Evolutionary conservation across 2,113 vertebrate genomes (phyloP), one percentile per base, ranked within the genome.

Genomic region (Oncorhynchus keta): DNA sequence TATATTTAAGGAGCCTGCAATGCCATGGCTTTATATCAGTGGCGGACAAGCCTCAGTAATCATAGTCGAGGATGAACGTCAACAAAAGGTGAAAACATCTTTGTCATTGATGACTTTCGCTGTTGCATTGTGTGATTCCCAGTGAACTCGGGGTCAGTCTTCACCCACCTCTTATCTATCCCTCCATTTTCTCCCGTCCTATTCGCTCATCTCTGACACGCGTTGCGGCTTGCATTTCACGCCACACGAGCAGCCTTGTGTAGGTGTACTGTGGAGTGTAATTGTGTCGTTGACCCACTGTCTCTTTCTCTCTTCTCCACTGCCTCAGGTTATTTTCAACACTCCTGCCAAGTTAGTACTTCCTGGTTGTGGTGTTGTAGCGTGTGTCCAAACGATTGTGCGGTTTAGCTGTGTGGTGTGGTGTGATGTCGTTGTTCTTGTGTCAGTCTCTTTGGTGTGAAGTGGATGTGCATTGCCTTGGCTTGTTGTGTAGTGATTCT

Each of bases 331-430:
- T 81, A 92, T 97, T 94, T 76, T 89, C 89, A 97, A 95, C 83
- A 92, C 95, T 24, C 78, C 91, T 90, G 91, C 94, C 90, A 97
- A 97, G 97, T 99, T 94, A 98, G 97, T 99, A 97, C 88, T 81
- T 89, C 74, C 72, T 70, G 77, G 79, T 66, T 88, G 85, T 77
- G 79, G 77, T 91, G 83, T 83, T 72, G 57, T 80, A 67, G 57
- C 24, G 61, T 26, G 51, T 55, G 51, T 2, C 51, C 51, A 55
- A 18, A 18, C 51, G 3, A 55, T 14, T 67, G 65, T 28, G 65
- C 30, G 12, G 22, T 66, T 8, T n/a, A 14, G 64, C 8, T 22
- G 59, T 14, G 22, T 62, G 59, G 18, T 62, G 59, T 22, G 9
- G n/a, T 62, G 39, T 55, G 9, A 55, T 4, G 51, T 18, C 18